Evolutionary conservation across 2,113 vertebrate species (phyloP).

Genomic region (Pterophyllum scalare): DNA sequence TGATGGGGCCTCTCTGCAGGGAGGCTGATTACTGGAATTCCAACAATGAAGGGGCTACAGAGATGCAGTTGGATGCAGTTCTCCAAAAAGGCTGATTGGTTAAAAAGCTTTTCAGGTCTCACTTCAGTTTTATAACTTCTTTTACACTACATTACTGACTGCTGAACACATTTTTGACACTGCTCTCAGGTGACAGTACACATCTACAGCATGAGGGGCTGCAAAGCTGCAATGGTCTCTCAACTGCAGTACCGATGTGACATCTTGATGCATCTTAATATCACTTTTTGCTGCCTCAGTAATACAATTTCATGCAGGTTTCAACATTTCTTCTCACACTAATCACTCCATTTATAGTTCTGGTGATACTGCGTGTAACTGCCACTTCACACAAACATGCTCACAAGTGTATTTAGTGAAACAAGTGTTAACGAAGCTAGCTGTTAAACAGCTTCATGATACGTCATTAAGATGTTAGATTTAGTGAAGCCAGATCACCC

Average conservation of each 20-base stretch:
- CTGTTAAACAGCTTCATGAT: not conserved
- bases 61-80: not conserved
- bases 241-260: not conserved
- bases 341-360: not conserved
- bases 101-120: not conserved
- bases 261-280: not conserved
- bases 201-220: not conserved
- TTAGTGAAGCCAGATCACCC: not conserved
- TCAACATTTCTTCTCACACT: not conserved
- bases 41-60: not conserved
- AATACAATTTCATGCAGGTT: not conserved
- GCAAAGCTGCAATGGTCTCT: not conserved
- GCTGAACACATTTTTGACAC: no score
- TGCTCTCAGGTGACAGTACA: not conserved
- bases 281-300: not conserved
- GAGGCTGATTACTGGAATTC: not conserved
- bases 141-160: not conserved
- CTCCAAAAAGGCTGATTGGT: not conserved
- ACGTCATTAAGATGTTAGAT: not conserved
- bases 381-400: not conserved
- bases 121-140: not conserved
- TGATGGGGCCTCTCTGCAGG: not conserved
- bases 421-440: not conserved
- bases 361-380: not conserved
- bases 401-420: not conserved